phyloP scores from a whole-genome alignment of 2,113 vertebrate species.

The Nothocercus nigrocapillus region DNA sequence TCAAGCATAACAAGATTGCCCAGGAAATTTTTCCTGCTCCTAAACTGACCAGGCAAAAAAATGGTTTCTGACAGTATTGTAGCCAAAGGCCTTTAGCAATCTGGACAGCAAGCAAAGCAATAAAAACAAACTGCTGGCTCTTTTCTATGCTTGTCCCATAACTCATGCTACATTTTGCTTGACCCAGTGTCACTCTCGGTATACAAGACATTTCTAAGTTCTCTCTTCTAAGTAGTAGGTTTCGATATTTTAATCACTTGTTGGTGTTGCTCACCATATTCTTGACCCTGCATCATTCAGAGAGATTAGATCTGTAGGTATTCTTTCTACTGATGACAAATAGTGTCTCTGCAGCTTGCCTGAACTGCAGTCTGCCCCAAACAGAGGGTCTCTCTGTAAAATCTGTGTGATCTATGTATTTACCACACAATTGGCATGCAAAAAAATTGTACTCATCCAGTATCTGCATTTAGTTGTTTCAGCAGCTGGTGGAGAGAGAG shows the following conservation, averaged over 20 bases:
- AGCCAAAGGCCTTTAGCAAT: not conserved
- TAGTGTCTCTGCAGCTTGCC: not conserved
- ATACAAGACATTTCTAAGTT: not conserved
- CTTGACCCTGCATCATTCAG: not conserved
- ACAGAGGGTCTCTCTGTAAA: not conserved
- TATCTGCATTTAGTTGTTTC: not conserved
- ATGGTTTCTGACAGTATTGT: conserved; percentile 1
- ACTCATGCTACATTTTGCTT: not conserved
- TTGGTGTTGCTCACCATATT: not conserved
- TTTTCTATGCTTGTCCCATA: not conserved
- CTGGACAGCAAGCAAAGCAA: not conserved
- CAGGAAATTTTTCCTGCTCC: not conserved
- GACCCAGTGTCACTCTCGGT: not conserved
- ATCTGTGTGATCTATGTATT: not conserved
- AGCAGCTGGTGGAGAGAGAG: not conserved
- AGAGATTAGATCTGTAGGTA: not conserved
- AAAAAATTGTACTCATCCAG: not conserved
- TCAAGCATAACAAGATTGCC: not conserved
- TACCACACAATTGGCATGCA: not conserved
- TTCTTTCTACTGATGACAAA: not conserved
- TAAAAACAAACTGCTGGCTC: not conserved
- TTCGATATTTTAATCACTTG: not conserved
- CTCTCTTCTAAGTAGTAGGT: not conserved
- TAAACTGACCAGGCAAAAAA: conserved; percentile 30
- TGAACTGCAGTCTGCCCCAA: not conserved